Evolutionary conservation across 2,888 invertebrate species (phyloP), one percentile per base, ranked within the genome.

Genomic region (Cryptus armator): DNA sequence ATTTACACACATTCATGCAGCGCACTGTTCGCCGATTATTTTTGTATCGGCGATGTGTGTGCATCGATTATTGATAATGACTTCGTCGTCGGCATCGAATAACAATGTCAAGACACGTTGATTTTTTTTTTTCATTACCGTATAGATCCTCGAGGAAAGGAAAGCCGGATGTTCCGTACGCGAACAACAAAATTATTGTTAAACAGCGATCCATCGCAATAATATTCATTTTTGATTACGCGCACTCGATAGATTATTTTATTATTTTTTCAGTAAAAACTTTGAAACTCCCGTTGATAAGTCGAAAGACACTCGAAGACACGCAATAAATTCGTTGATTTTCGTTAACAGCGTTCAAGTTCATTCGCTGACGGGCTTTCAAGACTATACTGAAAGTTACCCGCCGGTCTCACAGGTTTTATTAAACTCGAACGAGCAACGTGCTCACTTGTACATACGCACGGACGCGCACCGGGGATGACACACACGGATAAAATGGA

Each of bases 71-170:
- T 56, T 72, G 14, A 56, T 37, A 72, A 56, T 56, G 2, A 44
- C 59, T 2, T 24, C 32, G 43, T 56, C 44, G 44, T 59, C 24
- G 32, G n/a, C 48, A 32, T 75, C 32, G 62, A 19, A 64, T 14
- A 37, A 32, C 62, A 16, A 19, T 16, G 12, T 62, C 16, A 64
- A 62, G 44, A 64, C 6, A 9, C 14, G 6, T 51, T 62, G 10
- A 78, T 24, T 59, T 83, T 62, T 37, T 79, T 29, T 70, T 74
- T 83, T 75, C 6, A 70, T 83, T 83, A 83, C 83, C 83, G 59
- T 83, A 83, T 66, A 83, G 79, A 46, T 74, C 53, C 51, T 10
- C n/a, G 24, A 24, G 24, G 46, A 7, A 10, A 16, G 64, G 51
- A 66, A 24, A 37, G 44, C 75, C 75, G 70, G 32, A 53, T 70